These are phyloP conservation scores for Drosophila tani DNA, from an alignment of 1,140 invertebrate genomes.

Conservation along the genomic window DNA sequence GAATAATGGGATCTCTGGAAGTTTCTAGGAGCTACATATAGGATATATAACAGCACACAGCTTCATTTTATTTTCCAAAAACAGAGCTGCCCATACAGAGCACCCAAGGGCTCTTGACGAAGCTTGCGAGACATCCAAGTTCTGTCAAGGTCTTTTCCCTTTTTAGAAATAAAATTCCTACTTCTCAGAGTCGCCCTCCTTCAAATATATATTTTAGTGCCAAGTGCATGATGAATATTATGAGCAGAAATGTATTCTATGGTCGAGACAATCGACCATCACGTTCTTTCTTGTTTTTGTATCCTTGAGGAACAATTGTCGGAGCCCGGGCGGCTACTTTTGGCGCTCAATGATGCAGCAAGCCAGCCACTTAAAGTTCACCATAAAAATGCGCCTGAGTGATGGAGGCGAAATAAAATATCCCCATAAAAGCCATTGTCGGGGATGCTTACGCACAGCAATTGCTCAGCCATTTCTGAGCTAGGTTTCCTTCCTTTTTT, in stretches of 20 bases:
- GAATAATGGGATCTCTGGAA: too few relatives aligned
- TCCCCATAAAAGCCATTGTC: constrained; percentile 30
- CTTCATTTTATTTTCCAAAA: too few relatives aligned
- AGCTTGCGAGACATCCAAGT: not conserved
- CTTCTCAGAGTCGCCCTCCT: not conserved
- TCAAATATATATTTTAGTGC: constrained; percentile 20
- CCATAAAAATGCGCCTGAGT: constrained; percentile 64
- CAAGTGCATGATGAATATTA: constrained; percentile 15
- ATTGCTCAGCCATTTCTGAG: constrained; percentile 21
- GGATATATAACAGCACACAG: not conserved
- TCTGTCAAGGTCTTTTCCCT: too few relatives aligned
- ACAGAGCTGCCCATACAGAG: too few relatives aligned
- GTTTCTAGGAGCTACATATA: too few relatives aligned
- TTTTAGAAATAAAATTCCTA: not conserved
- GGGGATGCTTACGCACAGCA: constrained; percentile 17
- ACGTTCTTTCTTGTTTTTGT: not conserved
- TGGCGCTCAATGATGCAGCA: constrained; percentile 48
- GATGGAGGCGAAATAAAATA: constrained; percentile 50
- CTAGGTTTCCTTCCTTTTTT: not conserved
- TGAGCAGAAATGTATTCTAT: constrained; percentile 15
- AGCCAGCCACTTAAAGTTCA: constrained; percentile 55
- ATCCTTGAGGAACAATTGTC: constrained; percentile 15
- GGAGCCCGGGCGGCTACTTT: constrained; percentile 7
- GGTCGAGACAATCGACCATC: not conserved
- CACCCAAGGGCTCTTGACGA: too few relatives aligned